Evolutionary conservation across 2,797 vertebrate species (phyloP), one percentile per base, ranked within the genome.

Genomic region (Siniperca obscura): DNA sequence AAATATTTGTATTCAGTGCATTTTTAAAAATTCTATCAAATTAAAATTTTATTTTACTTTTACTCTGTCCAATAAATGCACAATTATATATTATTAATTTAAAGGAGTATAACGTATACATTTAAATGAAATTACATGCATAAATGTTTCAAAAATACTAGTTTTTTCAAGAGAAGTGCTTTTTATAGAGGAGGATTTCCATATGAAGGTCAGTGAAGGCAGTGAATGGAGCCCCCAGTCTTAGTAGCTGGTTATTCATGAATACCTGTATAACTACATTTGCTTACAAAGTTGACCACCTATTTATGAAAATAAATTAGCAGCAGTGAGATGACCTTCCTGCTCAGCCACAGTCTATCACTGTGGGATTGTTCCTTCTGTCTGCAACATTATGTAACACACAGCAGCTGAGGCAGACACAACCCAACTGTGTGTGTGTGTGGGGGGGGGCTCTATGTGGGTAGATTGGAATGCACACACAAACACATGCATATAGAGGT

Each of bases 341-440:
- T 76, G 56, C 46, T 69, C 68, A 67, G 57, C 46, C 67, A 13
- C 73, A 48, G 64, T 74, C 42, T 38, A 27, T 72, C 53, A 73
- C 52, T 67, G 69, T 64, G 77, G 74, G 70, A 81, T 52, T 36
- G 53, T 44, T 80, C 65, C 44, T 22, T 74, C 70, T 70, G 83
- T 88, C 78, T 88, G 74, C 69, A 62, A 55, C 75, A 82, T 92
- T 91, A 91, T 88, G 78, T 87, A 93, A 93, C 77, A 73, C 61
- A 55, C 44, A 87, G 84, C 94, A 94, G 89, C 87, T 94, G 92
- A 89, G 74, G 74, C 50, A 46, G 38, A 68, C 64, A 21, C 72
- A 82, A 77, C 78, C 74, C 70, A 65, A 10, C 52, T 44, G 42
- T 65, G 59, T 65, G 13, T 81, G 56, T 65, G 42, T 71, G 64